These are phyloP conservation scores for Oligia latruncula DNA, from an alignment of 2,888 invertebrate genomes.

Conservation along the genomic window DNA sequence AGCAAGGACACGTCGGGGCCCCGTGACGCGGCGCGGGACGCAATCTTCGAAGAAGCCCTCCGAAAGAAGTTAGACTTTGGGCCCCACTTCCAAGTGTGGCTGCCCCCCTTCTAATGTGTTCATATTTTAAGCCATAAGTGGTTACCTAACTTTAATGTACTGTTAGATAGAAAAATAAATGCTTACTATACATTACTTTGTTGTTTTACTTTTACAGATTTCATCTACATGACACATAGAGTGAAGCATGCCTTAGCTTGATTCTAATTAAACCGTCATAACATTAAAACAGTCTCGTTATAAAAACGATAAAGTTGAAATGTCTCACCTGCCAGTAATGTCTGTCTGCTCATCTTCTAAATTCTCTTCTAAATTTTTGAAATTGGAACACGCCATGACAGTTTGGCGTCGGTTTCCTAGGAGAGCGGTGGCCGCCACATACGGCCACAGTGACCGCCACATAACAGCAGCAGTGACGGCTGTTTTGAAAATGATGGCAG, in stretches of 20 bases:
- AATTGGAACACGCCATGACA: background rate
- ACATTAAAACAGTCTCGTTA: background rate
- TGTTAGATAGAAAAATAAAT: slow-evolving; percentile 69
- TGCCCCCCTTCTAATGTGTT: slow-evolving; percentile 89
- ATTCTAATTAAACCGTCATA: background rate
- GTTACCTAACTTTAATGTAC: slow-evolving; percentile 50
- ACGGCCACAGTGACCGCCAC: no score
- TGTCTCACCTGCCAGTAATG: background rate
- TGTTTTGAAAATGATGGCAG: no score
- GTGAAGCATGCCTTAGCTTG: background rate
- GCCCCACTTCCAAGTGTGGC: slow-evolving; percentile 89
- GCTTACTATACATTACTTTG: slow-evolving; percentile 47
- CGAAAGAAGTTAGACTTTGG: slow-evolving; percentile 90
- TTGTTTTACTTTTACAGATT: slow-evolving; percentile 11
- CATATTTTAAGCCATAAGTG: slow-evolving; percentile 64
- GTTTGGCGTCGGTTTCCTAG: background rate
- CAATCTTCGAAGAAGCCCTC: slow-evolving; percentile 84
- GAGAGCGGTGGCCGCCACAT: no score
- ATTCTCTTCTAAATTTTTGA: background rate
- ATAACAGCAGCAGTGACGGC: no score
- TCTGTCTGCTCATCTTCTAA: background rate
- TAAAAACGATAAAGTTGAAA: background rate
- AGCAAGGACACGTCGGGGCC: slow-evolving; percentile 79
- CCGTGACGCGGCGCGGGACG: slow-evolving; percentile 86
- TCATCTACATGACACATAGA: background rate